Base-by-base conservation (phyloP, 2,797 vertebrate species). In the Decapterus maruadsi region DNA sequence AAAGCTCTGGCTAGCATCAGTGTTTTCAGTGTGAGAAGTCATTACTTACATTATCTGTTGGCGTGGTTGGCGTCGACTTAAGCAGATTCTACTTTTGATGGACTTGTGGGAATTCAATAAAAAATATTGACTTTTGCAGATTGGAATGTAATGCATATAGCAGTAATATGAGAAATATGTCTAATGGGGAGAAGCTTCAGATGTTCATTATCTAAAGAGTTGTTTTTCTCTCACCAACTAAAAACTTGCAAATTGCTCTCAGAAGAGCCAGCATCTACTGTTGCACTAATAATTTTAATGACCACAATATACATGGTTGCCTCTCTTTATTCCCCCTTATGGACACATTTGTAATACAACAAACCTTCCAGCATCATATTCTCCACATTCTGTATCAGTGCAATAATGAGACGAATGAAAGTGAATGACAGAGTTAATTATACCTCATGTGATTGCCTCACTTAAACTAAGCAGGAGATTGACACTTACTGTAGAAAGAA, bases 11-110 rank as follows among this genome's bases (percentile, higher is more conserved):
- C 85, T 87, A 78, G 75, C 78, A 83, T 91, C 83, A 59, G 64
- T 82, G 71, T 85, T 86, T 88, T 81, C 63, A 68, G 66, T 65
- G 63, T 75, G 76, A 77, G 78, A 88, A 90, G 84, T 86, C 86
- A 89, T 94, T 94, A 92, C 87, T 88, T 93, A 89, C 55, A 84
- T 75, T 81, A 87, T 84, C 54, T 81, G 63, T 38, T 83, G 81
- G 77, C 17, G 0, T 77, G 54, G 51, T 71, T 62, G 69, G 68
- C 54, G 55, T 88, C 78, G 81, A 81, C 73, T 87, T 71, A 87
- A 71, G 76, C 43, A 85, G 77, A 89, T 89, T 84, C 74, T 75
- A 77, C 67, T 69, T 59, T 78, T 88, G 83, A 85, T 68, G 65
- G 72, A 89, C 78, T 87, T 69, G 51, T 74, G 80, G 53, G 77